Percentiles rank a stretch among this genome's conserved stretches.
phyloP scores from a whole-genome alignment of 2,113 vertebrate genomes.

The Elgaria multicarinata region DNA sequence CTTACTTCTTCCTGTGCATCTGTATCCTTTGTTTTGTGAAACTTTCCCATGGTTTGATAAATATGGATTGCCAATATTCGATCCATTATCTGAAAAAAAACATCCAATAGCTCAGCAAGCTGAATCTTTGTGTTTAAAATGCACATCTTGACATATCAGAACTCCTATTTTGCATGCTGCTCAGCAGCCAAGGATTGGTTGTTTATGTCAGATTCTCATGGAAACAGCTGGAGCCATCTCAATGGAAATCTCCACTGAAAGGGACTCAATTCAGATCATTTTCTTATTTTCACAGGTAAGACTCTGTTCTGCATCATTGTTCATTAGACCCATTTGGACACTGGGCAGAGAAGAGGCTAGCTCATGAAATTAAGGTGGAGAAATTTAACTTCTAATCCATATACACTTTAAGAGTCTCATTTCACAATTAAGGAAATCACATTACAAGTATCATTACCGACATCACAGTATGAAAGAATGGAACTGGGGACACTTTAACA shows the following conservation, averaged over 20 bases:
- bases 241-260: conserved; percentile 44
- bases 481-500: neutral
- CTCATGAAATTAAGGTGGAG: neutral
- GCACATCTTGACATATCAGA: neutral
- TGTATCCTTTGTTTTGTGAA: neutral
- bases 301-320: conserved; percentile 23
- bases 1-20: conserved; percentile 6
- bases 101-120: conserved; percentile 2
- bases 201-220: conserved; percentile 37
- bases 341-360: neutral
- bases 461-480: neutral
- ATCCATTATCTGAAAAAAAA: neutral
- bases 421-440: neutral
- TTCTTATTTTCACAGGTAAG: conserved; percentile 39
- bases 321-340: conserved; percentile 16
- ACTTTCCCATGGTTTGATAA: neutral
- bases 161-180: conserved; percentile 19
- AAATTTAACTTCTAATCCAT: neutral
- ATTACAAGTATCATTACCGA: conserved; percentile 20
- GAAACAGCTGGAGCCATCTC: conserved; percentile 30
- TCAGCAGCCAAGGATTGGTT: conserved; percentile 14
- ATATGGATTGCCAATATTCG: neutral
- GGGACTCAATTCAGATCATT: conserved; percentile 33
- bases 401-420: neutral
- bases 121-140: neutral